Conservation (phyloP, 2,888 invertebrate genomes). For the Drosophila pegasa region DNA sequence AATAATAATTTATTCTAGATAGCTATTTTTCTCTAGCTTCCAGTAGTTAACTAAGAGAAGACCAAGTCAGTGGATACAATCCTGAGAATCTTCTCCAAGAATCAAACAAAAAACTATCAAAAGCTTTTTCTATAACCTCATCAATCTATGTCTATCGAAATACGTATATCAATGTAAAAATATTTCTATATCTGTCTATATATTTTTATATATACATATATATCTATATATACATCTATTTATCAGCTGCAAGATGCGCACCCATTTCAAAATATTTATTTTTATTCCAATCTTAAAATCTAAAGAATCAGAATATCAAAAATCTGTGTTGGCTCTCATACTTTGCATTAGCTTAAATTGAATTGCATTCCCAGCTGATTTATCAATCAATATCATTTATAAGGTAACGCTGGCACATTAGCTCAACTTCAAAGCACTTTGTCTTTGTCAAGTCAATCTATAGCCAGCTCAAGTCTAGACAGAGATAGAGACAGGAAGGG, state of each 20-base stretch:
- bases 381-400: slow-evolving; percentile 76
- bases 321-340: slow-evolving; percentile 2
- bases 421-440: slow-evolving; percentile 70
- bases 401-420: slow-evolving; percentile 46
- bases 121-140: not conserved
- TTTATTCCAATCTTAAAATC: not conserved
- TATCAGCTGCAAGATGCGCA: not conserved
- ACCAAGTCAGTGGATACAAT: no score
- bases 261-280: not conserved
- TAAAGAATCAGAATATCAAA: not conserved
- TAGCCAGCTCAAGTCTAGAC: slow-evolving; percentile 23
- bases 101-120: no score
- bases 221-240: not conserved
- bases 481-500: no score
- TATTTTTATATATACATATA: not conserved
- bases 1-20: no score
- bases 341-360: slow-evolving; percentile 19
- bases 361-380: slow-evolving; percentile 46
- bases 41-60: no score
- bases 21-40: no score
- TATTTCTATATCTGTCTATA: not conserved
- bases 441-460: slow-evolving; percentile 59
- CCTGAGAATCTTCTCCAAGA: no score
- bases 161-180: no score
- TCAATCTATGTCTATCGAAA: not conserved